Evolutionary conservation across 2,797 vertebrate species (phyloP), one percentile per base, ranked within the genome.

Genomic region (Steatocranus sp.): DNA sequence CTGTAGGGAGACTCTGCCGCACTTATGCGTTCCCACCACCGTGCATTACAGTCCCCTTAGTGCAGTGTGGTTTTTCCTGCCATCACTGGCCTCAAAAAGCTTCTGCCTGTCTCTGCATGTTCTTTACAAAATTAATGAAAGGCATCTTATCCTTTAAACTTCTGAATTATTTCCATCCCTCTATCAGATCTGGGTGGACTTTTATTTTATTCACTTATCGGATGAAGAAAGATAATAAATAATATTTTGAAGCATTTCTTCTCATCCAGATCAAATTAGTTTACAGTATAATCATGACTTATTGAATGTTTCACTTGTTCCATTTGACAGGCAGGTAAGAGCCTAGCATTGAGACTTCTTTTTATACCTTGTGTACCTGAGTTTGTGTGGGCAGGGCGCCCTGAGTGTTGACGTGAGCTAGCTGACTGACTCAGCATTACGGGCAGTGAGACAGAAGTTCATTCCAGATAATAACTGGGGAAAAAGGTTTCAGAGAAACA

Each of bases 381-480:
- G 68, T 38, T 15, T 53, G 43, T 70, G 11, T 25, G 14, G 41
- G 48, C 3, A 41, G 53, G 58, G 30, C 2, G 0, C 74, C 68
- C 75, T 3, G 23, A 80, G 79, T 32, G 51, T 84, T 61, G 48
- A 58, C 18, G 1, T 2, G 12, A 66, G 77, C n/a, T 43, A 76
- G 51, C 66, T 9, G 23, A 84, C 48, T 83, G 83, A 86, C n/a
- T 83, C 78, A 84, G 78, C 76, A 11, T 81, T 58, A 83, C 7
- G 10, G 34, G 54, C 3, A 8, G 61, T 3, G 1, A 51, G 27
- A 76, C 15, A 32, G 50, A 85, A 25, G 14, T 68, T 80, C 14
- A 1, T 48, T 43, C 32, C 36, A 18, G 32, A 50, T 79, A 80
- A 87, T 43, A 78, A 63, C 75, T 27, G 78, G 20, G 11, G 0